Percentiles rank a stretch among this genome's conserved stretches.
Conservation (phyloP, 2,113 vertebrate genomes). For the Ciconia maguari region DNA sequence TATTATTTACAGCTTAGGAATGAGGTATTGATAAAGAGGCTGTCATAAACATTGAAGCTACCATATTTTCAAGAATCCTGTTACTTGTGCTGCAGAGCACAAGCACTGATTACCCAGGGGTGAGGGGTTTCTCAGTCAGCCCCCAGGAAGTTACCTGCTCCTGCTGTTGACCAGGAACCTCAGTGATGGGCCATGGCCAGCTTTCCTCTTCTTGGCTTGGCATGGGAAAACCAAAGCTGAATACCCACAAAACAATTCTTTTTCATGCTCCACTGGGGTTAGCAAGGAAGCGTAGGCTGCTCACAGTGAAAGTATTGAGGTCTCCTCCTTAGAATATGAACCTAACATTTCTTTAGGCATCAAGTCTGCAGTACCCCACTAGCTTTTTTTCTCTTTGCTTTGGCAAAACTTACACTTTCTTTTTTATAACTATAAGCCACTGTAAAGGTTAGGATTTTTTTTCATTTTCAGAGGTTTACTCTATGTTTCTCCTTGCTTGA, state of each 20-base stretch:
- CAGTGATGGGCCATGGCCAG: accelerated
- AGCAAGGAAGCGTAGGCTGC: neutral
- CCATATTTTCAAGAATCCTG: neutral
- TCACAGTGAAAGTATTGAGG: neutral
- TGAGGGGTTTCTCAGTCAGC: neutral
- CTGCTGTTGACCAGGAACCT: neutral
- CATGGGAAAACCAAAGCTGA: neutral
- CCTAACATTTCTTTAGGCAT: neutral
- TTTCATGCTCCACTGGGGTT: neutral
- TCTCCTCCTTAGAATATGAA: neutral
- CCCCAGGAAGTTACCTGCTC: accelerated
- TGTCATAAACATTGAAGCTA: neutral
- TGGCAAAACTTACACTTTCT: neutral
- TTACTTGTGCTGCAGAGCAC: neutral
- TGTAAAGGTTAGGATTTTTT: neutral
- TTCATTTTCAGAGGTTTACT: neutral
- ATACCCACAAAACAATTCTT: neutral
- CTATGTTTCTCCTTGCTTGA: neutral
- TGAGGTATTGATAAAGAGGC: neutral
- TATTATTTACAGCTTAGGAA: neutral
- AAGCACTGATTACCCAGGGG: neutral
- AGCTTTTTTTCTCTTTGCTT: neutral
- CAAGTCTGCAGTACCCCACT: accelerated
- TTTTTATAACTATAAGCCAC: neutral
- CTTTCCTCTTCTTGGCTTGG: neutral